A percentile compares a stretch with the other conserved stretches of the same genome.
These are phyloP conservation scores for Meteorus colon DNA, from an alignment of 2,888 invertebrate species.

Conservation along the genomic window DNA sequence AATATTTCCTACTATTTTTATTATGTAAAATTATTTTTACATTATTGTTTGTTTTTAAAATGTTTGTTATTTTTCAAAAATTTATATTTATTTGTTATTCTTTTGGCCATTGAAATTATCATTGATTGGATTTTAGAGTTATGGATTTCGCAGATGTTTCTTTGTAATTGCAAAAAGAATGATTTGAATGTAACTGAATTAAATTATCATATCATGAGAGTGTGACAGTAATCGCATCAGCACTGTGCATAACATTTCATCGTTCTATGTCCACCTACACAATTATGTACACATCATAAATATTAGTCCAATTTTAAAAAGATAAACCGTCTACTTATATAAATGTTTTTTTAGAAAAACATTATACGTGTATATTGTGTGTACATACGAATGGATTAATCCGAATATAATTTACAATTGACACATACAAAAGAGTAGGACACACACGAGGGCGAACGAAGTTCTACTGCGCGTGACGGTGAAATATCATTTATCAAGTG, in stretches of 20 bases:
- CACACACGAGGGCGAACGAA: neutral
- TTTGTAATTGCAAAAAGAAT: neutral
- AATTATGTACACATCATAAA: neutral
- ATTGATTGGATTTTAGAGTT: too few relatives aligned
- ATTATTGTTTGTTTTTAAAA: too few relatives aligned
- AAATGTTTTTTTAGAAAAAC: neutral
- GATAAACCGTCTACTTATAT: neutral
- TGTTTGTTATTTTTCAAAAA: too few relatives aligned
- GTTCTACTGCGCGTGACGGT: conserved; percentile 6
- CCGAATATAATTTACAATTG: neutral
- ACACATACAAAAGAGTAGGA: neutral
- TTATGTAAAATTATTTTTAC: too few relatives aligned
- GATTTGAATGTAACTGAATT: conserved; percentile 1
- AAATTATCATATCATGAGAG: neutral
- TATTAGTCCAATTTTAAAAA: neutral
- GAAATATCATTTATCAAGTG: conserved; percentile 15
- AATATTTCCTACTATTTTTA: too few relatives aligned
- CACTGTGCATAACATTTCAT: neutral
- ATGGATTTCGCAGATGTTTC: too few relatives aligned
- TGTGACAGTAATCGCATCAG: neutral
- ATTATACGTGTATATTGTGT: neutral
- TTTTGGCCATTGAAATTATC: too few relatives aligned
- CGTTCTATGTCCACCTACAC: conserved; percentile 14
- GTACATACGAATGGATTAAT: neutral
- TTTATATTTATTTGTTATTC: too few relatives aligned